A percentile compares a stretch with the other conserved stretches of the same genome.
Evolutionary conservation across 2,797 vertebrate species (phyloP).

Genomic region (Orestias chungarensis): DNA sequence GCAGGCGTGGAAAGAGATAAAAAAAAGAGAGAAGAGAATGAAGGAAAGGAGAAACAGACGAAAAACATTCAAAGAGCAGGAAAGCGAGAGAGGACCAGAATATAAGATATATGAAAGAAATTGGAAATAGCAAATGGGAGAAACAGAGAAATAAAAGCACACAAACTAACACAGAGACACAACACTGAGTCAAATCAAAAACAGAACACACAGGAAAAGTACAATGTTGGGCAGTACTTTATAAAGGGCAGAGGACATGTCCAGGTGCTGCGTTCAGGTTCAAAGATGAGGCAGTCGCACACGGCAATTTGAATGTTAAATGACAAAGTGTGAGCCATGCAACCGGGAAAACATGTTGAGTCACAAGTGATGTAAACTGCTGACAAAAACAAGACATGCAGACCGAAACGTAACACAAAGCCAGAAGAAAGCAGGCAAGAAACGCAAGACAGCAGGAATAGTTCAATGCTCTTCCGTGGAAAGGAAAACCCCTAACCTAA

Average conservation of each 20-base stretch:
- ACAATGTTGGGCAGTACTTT: constrained; percentile 28
- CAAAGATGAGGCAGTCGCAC: constrained; percentile 12
- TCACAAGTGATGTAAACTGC: constrained; percentile 17
- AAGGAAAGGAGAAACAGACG: not conserved
- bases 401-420: constrained; percentile 1
- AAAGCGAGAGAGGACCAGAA: not conserved
- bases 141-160: constrained; percentile 25
- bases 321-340: constrained; percentile 25
- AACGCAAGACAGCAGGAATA: constrained; percentile 1
- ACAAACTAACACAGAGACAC: constrained; percentile 59
- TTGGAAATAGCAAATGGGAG: constrained; percentile 8
- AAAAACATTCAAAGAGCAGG: not conserved
- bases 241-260: constrained; percentile 24
- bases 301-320: constrained; percentile 20
- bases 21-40: not conserved
- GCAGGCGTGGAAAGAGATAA: constrained; percentile 23
- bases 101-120: constrained; percentile 2
- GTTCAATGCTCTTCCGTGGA: no score
- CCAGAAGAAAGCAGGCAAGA: constrained; percentile 8
- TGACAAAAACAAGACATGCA: constrained; percentile 19
- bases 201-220: constrained; percentile 50
- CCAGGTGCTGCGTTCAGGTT: constrained; percentile 22
- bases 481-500: not conserved
- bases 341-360: constrained; percentile 37
- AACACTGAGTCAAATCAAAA: constrained; percentile 32